Percentiles rank a stretch among this genome's conserved stretches.
Conservation (phyloP, 2,113 vertebrate species). For the Gobiocypris rarus region DNA sequence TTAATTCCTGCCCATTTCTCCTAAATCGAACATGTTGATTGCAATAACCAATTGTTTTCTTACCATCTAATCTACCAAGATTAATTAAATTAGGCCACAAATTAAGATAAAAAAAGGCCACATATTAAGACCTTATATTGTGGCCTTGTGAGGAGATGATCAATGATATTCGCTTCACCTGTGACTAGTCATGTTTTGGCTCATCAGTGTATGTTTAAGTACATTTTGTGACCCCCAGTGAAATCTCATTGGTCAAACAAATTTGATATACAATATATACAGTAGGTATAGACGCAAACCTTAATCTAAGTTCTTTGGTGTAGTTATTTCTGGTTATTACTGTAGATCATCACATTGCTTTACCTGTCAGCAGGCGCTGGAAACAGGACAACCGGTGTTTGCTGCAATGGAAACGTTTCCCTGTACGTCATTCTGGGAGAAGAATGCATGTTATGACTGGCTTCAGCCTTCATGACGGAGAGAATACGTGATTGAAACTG, state of each 20-base stretch:
- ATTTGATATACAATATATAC: too few species aligned
- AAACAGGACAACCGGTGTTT: not conserved
- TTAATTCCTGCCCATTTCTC: too few species aligned
- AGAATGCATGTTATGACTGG: slow-evolving; percentile 13
- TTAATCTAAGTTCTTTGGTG: not conserved
- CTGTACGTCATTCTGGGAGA: slow-evolving; percentile 4
- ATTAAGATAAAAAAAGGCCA: too few species aligned
- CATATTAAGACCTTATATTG: too few species aligned
- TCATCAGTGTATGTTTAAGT: too few species aligned
- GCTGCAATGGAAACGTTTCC: not conserved
- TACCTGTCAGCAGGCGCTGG: slow-evolving; percentile 21
- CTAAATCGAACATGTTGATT: too few species aligned
- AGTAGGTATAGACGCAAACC: not conserved
- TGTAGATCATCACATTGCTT: not conserved
- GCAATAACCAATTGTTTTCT: too few species aligned
- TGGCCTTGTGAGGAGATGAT: too few species aligned
- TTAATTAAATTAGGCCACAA: too few species aligned
- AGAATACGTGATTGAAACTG: not conserved
- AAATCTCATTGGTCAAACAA: not conserved
- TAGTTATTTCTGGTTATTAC: not conserved
- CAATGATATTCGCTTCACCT: too few species aligned
- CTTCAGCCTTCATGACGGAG: not conserved
- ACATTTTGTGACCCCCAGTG: not conserved
- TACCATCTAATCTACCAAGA: too few species aligned
- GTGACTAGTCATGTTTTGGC: too few species aligned